phyloP scores from a whole-genome alignment of 1,140 invertebrate species.

The Asobara japonica region DNA sequence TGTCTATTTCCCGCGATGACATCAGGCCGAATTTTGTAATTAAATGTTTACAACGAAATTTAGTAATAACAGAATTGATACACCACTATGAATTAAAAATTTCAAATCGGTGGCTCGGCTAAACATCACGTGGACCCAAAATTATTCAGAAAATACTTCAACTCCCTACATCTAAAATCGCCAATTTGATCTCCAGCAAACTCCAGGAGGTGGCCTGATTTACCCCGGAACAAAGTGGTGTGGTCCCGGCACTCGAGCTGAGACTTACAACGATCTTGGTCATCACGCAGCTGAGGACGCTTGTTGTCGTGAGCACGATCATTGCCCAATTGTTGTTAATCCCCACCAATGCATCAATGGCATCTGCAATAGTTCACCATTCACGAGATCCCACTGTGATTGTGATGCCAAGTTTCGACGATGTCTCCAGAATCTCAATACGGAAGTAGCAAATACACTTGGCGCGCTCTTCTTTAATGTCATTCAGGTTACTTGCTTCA shows the following conservation, averaged over 20 bases:
- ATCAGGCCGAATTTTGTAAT: too few species aligned
- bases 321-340: slow-evolving; percentile 73
- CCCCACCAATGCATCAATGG: slow-evolving; percentile 72
- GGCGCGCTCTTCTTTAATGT: slow-evolving; percentile 78
- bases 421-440: slow-evolving; percentile 74
- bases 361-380: slow-evolving; percentile 75
- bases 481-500: slow-evolving; percentile 75
- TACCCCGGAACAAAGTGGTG: slow-evolving; percentile 80
- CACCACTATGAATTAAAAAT: slow-evolving; percentile 32
- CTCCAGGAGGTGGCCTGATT: slow-evolving; percentile 54
- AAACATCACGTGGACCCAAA: too few species aligned
- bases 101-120: too few species aligned
- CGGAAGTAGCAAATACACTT: slow-evolving; percentile 75
- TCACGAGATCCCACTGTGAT: slow-evolving; percentile 77
- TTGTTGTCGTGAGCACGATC: slow-evolving; percentile 82
- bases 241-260: slow-evolving; percentile 74
- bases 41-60: background rate
- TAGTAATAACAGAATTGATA: background rate
- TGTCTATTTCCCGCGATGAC: too few species aligned
- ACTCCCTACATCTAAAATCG: too few species aligned
- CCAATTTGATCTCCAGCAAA: too few species aligned
- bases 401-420: slow-evolving; percentile 75
- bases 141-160: too few species aligned
- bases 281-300: slow-evolving; percentile 72
- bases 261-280: slow-evolving; percentile 74